Conservation (phyloP, 2,113 vertebrate genomes). For the Gobius niger region DNA sequence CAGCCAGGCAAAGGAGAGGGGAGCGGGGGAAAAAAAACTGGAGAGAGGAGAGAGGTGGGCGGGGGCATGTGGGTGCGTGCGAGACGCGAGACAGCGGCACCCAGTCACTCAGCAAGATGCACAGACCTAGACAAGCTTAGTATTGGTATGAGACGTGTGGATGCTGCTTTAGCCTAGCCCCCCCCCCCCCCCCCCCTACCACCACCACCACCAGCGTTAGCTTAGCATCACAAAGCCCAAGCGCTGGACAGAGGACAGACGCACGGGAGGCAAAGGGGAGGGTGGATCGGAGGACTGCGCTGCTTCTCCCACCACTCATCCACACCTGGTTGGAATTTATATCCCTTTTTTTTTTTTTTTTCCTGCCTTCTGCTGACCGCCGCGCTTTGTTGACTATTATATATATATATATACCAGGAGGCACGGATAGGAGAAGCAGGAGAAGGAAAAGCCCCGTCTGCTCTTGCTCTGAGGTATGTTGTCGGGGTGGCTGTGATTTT, state of each 20-base stretch:
- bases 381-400: conserved; percentile 38
- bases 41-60: conserved; percentile 68
- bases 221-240: conserved; percentile 78
- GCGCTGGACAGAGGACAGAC: conserved; percentile 70
- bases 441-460: conserved; percentile 28
- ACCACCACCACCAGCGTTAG: too few relatives aligned
- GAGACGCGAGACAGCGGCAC: conserved; percentile 72
- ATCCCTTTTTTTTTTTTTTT: conserved; percentile 33
- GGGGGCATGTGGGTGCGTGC: conserved; percentile 78
- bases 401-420: not conserved
- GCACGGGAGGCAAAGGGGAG: conserved; percentile 69
- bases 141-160: conserved; percentile 65
- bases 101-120: conserved; percentile 58
- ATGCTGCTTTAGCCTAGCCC: conserved; percentile 64
- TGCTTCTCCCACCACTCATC: conserved; percentile 48
- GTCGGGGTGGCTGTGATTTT: conserved; percentile 56
- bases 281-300: conserved; percentile 52
- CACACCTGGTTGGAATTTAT: conserved; percentile 64
- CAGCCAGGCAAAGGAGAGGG: conserved; percentile 23
- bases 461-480: conserved; percentile 61
- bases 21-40: conserved; percentile 46
- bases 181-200: conserved; percentile 50
- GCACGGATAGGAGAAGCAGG: not conserved
- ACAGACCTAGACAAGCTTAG: conserved; percentile 41
- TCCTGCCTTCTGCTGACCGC: conserved; percentile 37